Percentiles rank a stretch among this genome's conserved stretches.
Evolutionary conservation across 2,797 vertebrate genomes (phyloP).

Genomic region (Hydrolagus colliei): DNA sequence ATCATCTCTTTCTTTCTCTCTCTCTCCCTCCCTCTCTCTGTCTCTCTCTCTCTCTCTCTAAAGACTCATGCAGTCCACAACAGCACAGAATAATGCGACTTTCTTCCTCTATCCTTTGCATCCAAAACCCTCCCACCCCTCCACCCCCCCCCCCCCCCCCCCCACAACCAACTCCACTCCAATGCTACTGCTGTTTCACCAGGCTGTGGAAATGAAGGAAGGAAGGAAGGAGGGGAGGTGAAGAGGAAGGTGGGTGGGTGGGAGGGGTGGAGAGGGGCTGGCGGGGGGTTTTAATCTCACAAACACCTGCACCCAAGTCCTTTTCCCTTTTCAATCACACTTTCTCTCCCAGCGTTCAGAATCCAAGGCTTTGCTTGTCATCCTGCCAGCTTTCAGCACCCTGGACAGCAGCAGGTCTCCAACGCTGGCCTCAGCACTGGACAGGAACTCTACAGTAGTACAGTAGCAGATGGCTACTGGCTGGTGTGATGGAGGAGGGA

Average conservation of each 20-base stretch:
- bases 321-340: neutral
- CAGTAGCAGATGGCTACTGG: slow-evolving; percentile 34
- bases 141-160: slow-evolving; percentile 51
- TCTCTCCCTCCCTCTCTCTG: slow-evolving; percentile 42
- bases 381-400: slow-evolving; percentile 32
- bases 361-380: slow-evolving; percentile 26
- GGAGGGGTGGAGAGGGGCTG: neutral
- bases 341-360: slow-evolving; percentile 1
- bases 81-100: slow-evolving; percentile 49
- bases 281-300: neutral
- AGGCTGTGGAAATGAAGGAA: slow-evolving; percentile 44
- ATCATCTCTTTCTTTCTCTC: slow-evolving; percentile 43
- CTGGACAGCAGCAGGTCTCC: slow-evolving; percentile 34
- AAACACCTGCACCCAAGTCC: neutral
- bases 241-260: slow-evolving; percentile 50
- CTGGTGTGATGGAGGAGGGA: neutral
- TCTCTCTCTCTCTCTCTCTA: slow-evolving; percentile 47
- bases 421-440: slow-evolving; percentile 22
- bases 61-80: slow-evolving; percentile 55
- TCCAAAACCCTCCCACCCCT: slow-evolving; percentile 37
- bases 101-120: too few relatives aligned
- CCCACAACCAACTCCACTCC: slow-evolving; percentile 49
- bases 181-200: slow-evolving; percentile 60
- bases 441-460: slow-evolving; percentile 36
- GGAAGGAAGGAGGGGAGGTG: slow-evolving; percentile 36